phyloP scores from a whole-genome alignment of 2,797 vertebrate genomes.

The Pseudochirops cupreus region DNA sequence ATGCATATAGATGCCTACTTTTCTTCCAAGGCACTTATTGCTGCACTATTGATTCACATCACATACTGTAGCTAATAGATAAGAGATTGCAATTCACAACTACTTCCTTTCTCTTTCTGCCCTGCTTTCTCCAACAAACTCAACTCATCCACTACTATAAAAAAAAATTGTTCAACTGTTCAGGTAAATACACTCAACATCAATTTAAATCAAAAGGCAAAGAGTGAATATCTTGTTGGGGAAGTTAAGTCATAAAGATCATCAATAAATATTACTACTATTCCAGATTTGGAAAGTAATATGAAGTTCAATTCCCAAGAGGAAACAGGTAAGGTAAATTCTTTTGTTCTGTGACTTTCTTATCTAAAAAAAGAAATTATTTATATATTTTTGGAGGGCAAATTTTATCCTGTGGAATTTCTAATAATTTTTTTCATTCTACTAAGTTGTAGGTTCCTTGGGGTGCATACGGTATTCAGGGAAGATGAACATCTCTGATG shows the following conservation, averaged over 20 bases:
- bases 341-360: not conserved
- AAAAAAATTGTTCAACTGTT: constrained; percentile 30
- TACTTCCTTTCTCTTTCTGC: not conserved
- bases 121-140: not conserved
- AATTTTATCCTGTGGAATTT: not conserved
- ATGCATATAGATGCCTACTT: not conserved
- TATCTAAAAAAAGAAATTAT: too few relatives aligned
- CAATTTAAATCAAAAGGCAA: constrained; percentile 39
- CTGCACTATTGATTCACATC: not conserved
- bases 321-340: not conserved
- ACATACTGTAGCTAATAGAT: not conserved
- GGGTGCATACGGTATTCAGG: too few relatives aligned
- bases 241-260: not conserved
- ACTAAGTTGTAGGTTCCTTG: too few relatives aligned
- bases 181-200: not conserved
- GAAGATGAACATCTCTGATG: not conserved
- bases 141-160: not conserved
- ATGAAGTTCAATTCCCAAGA: not conserved
- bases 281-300: not conserved
- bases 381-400: not conserved
- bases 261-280: not conserved
- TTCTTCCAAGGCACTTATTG: constrained; percentile 27
- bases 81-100: not conserved
- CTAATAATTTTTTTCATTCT: too few relatives aligned
- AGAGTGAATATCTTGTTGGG: not conserved